These are phyloP conservation scores for Heliconius nattereri DNA, from an alignment of 1,140 invertebrate species.

Conservation along the genomic window DNA sequence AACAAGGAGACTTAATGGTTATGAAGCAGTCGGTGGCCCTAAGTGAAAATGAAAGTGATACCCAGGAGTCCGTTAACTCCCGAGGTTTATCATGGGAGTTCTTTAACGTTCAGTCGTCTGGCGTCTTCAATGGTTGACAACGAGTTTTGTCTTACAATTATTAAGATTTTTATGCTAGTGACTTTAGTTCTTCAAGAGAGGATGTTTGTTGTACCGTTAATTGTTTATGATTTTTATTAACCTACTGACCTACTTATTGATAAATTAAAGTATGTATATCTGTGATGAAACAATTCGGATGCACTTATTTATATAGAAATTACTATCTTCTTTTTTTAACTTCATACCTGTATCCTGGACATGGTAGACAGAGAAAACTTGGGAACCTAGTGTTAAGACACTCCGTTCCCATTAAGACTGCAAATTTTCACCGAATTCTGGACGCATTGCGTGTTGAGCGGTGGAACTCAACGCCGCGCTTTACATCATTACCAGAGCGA, in stretches of 20 bases:
- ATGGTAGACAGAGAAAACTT: too few relatives aligned
- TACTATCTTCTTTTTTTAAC: background rate
- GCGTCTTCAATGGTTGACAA: slow-evolving; percentile 12
- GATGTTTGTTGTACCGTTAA: background rate
- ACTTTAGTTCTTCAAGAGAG: background rate
- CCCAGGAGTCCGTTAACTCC: slow-evolving; percentile 59
- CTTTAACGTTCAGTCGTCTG: slow-evolving; percentile 43
- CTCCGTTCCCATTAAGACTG: background rate
- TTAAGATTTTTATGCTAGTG: slow-evolving; percentile 8
- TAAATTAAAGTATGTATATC: too few relatives aligned
- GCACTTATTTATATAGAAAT: background rate
- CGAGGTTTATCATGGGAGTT: slow-evolving; percentile 57
- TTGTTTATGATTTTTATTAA: background rate
- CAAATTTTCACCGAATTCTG: too few relatives aligned
- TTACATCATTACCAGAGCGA: too few relatives aligned
- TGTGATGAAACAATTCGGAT: too few relatives aligned
- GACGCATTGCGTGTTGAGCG: too few relatives aligned
- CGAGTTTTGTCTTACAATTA: slow-evolving; percentile 6
- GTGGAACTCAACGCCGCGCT: too few relatives aligned
- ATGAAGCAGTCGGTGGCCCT: slow-evolving; percentile 62
- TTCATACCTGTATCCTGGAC: too few relatives aligned
- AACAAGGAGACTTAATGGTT: slow-evolving; percentile 72
- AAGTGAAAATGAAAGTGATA: slow-evolving; percentile 76
- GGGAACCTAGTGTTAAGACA: background rate
- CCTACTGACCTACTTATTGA: too few relatives aligned